A percentile compares a stretch with the other conserved stretches of the same genome.
Evolutionary conservation across 2,888 invertebrate genomes (phyloP).

Genomic region (Neoscelio sp.): DNA sequence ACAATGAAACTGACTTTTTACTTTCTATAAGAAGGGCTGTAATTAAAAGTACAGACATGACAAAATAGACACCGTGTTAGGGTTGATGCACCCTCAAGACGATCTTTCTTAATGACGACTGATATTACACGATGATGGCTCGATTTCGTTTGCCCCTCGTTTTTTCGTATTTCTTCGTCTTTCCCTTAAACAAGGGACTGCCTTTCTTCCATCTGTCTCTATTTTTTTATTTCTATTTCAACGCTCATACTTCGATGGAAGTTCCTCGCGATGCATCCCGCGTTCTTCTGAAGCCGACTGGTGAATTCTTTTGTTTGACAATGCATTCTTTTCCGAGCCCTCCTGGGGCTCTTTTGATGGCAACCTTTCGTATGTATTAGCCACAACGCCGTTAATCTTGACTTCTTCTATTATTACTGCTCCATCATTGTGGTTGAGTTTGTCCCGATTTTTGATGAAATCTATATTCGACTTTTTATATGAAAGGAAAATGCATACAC

Average conservation of each 20-base stretch:
- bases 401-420: slow-evolving; percentile 62
- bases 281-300: slow-evolving; percentile 68
- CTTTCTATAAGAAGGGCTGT: slow-evolving; percentile 54
- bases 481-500: neutral
- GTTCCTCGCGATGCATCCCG: slow-evolving; percentile 65
- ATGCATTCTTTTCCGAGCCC: slow-evolving; percentile 63
- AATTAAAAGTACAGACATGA: slow-evolving; percentile 71
- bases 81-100: slow-evolving; percentile 62
- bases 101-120: slow-evolving; percentile 66
- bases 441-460: slow-evolving; percentile 24
- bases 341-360: slow-evolving; percentile 63
- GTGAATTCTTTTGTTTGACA: slow-evolving; percentile 69
- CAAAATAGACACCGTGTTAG: slow-evolving; percentile 42
- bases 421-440: slow-evolving; percentile 39
- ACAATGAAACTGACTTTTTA: slow-evolving; percentile 21
- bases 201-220: slow-evolving; percentile 57
- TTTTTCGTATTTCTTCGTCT: slow-evolving; percentile 60
- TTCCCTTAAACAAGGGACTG: slow-evolving; percentile 54
- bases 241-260: slow-evolving; percentile 63
- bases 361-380: slow-evolving; percentile 63
- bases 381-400: slow-evolving; percentile 71
- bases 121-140: slow-evolving; percentile 69
- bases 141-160: slow-evolving; percentile 74
- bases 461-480: slow-evolving; percentile 26
- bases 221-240: slow-evolving; percentile 55